Conservation (phyloP, 2,113 vertebrate genomes). For the Taxidea taxus region DNA sequence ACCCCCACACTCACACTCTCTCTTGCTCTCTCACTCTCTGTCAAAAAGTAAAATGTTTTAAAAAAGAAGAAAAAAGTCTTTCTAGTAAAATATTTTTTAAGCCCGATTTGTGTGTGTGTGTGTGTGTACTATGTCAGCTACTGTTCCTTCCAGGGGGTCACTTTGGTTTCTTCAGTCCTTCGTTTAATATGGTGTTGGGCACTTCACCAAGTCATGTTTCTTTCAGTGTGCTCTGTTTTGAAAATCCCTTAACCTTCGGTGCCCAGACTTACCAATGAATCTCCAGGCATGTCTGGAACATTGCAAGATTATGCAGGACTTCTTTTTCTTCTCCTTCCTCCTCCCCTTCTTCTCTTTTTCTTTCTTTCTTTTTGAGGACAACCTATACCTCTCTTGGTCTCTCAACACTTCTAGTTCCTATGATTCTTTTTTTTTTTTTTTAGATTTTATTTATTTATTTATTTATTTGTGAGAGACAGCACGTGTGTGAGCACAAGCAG, state of each 20-base stretch:
- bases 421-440: background rate
- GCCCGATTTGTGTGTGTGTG: background rate
- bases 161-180: background rate
- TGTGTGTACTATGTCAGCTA: background rate
- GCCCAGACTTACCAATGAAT: background rate
- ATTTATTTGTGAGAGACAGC: no score
- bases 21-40: background rate
- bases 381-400: background rate
- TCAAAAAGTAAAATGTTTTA: background rate
- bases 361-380: background rate
- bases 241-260: background rate
- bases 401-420: background rate
- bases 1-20: background rate
- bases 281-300: background rate
- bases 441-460: no score
- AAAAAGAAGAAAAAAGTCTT: background rate
- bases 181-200: background rate
- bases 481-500: no score
- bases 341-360: background rate
- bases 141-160: background rate
- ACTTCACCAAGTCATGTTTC: background rate
- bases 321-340: background rate
- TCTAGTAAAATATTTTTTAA: background rate
- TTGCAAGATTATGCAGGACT: background rate
- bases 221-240: background rate